Base-by-base conservation (phyloP, 1,140 invertebrate genomes). In the Drosophila pandora region DNA sequence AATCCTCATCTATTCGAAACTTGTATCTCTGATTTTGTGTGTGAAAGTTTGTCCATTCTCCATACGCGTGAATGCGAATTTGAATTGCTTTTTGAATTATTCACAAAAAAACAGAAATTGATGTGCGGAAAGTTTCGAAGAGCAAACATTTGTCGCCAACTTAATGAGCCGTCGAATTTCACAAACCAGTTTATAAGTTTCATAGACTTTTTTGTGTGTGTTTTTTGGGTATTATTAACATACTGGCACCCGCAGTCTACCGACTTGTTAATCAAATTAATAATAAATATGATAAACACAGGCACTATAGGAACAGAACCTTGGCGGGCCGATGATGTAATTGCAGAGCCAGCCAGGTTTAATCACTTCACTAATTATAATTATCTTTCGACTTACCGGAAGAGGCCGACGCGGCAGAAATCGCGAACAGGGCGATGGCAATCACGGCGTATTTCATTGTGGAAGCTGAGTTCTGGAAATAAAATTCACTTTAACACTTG, bases 391-490 rank as follows among this genome's bases (percentile, higher is more conserved):
- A 81, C 82, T 87, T 67, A 85, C 82, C 82, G 78, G 82, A 87
- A 76, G 71, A 76, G 39, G 73, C 73, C 39, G 72, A 32, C 52
- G 82, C 78, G 30, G 78, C 74, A 2, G 53, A 45, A 3, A 52
- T 55, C 13, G 63, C 82, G 28, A 78, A 68, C 22, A 85, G 53
- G 22, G 82, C 77, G 32, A 87, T 28, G 49, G 81, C 82, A 48
- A 85, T 58, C 45, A 82, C 53, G 2, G 65, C 52, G 82, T 82
- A 85, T 49, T 87, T 82, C 82, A 85, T 85, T 17, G 21, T 81
- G 54, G 54, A 12, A 12, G 8, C 43, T 34, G 37, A 57, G 52
- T 58, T 71, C 67, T 60, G 48, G 13, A 59, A 64, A 41, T 17
- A 37, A 37, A 37, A 3, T 4, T 43, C 54, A 65, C 59, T 30